Evolutionary conservation across 2,888 invertebrate genomes (phyloP), one percentile per base, ranked within the genome.

Genomic region (Orthosia cruda): DNA sequence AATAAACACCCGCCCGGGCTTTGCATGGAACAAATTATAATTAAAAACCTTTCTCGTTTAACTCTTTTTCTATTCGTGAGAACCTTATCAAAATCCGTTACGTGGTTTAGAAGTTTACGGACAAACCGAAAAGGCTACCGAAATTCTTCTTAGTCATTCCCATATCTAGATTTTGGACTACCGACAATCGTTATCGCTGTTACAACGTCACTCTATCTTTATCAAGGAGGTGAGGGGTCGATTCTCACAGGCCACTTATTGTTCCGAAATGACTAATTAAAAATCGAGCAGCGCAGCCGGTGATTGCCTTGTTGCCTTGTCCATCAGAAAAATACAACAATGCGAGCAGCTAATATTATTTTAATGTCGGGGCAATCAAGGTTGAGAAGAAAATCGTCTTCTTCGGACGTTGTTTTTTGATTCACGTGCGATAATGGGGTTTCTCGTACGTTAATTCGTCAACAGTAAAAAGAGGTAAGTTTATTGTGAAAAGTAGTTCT

Each of bases 231-330:
- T 2, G 50, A 15, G 18, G 49, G 26, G 15, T 4, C 11, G 47
- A 32, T 32, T 4, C 23, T 23, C 62, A 47, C 4, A 62, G 16
- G 5, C 5, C 47, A 18, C 49, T 47, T 61, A 45, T 11, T 45
- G 18, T 69, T 20, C 18, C 18, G 7, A 66, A 67, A 52, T 23
- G 3, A n/a, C 16, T 68, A 16, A 47, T 67, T 70, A 47, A 70
- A 70, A 70, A 45, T 40, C 20, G 11, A 45, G 23, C 61, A 11
- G 64, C 16, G 32, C 11, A 2, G 20, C n/a, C 50, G n/a, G 32
- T 58, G 67, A 67, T 52, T 45, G 12, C 23, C 15, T n/a, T 66
- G 26, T 45, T 67, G 23, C 52, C 12, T 12, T 45, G 1, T 45
- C 1, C 52, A 23, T 23, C 69, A 45, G n/a, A 26, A 54, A 54